phyloP scores from a whole-genome alignment of 2,113 vertebrate genomes.

The Machaerirhynchus nigripectus region DNA sequence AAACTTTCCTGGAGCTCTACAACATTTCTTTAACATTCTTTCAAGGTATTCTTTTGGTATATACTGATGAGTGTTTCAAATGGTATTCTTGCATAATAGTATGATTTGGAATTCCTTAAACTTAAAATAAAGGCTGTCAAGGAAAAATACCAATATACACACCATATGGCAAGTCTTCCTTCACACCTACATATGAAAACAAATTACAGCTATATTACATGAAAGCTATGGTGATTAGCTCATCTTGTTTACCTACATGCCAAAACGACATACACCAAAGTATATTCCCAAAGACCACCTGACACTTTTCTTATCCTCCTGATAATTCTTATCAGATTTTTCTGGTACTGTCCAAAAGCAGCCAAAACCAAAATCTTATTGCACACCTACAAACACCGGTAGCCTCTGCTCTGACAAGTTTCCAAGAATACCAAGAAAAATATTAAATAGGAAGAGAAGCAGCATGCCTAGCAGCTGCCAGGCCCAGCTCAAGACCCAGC shows the following conservation, averaged over 20 bases:
- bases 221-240: conserved; percentile 38
- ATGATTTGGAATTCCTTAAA: conserved; percentile 37
- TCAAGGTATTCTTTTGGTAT: not conserved
- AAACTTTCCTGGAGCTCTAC: conserved; percentile 26
- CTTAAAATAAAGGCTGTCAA: conserved; percentile 58
- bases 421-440: not conserved
- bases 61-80: not conserved
- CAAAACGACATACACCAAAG: not conserved
- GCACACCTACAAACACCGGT: not conserved
- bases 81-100: not conserved
- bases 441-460: not conserved
- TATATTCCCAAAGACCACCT: not conserved
- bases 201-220: conserved; percentile 44
- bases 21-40: not conserved
- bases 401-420: not conserved
- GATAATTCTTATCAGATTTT: not conserved
- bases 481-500: not conserved
- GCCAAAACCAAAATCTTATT: not conserved
- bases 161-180: conserved; percentile 56
- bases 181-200: conserved; percentile 49
- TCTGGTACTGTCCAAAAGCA: not conserved
- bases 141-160: conserved; percentile 41
- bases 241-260: conserved; percentile 58
- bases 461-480: not conserved
- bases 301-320: not conserved